These are phyloP conservation scores for Drosophila robusta DNA, from an alignment of 2,888 invertebrate genomes.

Conservation along the genomic window DNA sequence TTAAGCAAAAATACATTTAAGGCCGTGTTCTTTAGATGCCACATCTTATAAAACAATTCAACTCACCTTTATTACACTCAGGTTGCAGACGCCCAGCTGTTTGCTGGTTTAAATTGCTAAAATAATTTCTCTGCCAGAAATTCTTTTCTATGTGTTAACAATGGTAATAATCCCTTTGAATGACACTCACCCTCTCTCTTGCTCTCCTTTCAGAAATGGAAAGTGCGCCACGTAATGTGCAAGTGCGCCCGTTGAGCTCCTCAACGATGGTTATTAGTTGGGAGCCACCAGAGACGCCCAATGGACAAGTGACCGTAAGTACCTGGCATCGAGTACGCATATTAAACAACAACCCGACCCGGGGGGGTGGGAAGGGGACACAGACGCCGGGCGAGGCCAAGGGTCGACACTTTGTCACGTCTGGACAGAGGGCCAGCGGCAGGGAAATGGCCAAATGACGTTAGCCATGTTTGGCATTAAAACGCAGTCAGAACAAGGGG, in stretches of 20 bases:
- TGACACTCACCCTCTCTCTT: neutral
- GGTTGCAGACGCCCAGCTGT: neutral
- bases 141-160: constrained; percentile 17
- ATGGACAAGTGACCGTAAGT: constrained; percentile 98
- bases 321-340: constrained; percentile 57
- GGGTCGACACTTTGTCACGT: constrained; percentile 61
- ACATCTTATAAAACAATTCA: neutral
- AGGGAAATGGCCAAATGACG: constrained; percentile 53
- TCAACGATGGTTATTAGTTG: constrained; percentile 99
- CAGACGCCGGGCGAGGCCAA: constrained; percentile 13
- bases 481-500: constrained; percentile 1
- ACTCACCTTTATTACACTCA: neutral
- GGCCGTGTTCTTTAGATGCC: too few relatives aligned
- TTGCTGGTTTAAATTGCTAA: neutral
- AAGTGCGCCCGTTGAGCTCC: constrained; percentile 96
- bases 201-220: constrained; percentile 91
- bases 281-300: constrained; percentile 98
- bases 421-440: constrained; percentile 5
- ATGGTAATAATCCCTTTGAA: constrained; percentile 22
- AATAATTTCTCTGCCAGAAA: neutral
- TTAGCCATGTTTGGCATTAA: constrained; percentile 50
- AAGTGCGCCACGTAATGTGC: constrained; percentile 96
- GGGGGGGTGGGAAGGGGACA: constrained; percentile 21
- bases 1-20: neutral
- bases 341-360: constrained; percentile 54